Base-by-base conservation (phyloP, 1,140 invertebrate species). In the Aradophagus sp. region DNA sequence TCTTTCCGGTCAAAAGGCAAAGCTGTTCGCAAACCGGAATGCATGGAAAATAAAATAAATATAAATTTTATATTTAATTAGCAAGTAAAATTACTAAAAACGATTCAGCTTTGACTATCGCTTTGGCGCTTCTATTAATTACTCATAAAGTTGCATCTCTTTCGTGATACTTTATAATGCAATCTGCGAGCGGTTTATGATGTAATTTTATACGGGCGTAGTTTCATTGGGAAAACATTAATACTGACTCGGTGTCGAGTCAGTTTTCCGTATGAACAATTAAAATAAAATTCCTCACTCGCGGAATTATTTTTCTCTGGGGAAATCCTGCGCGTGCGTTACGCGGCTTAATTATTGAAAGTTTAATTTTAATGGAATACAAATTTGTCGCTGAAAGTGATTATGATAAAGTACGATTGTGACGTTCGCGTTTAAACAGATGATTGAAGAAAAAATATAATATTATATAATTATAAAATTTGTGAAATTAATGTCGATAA, bases 361-460 rank as follows among this genome's bases (percentile, higher is more conserved):
- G 15, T 55, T 44, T 48, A 65, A 55, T 55, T 65, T 55, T 55
- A 65, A 55, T 65, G 26, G 15, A 48, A 55, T 48, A 35, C 35
- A 53, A 11, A 53, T 63, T 45, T 41, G 27, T 38, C n/a, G 11
- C 16, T 16, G 16, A 42, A n/a, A n/a, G n/a, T n/a, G n/a, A n/a
- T n/a, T n/a, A n/a, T n/a, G n/a, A n/a, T n/a, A n/a, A n/a, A n/a
- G n/a, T n/a, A n/a, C n/a, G n/a, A n/a, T n/a, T n/a, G n/a, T n/a
- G n/a, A n/a, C n/a, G n/a, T n/a, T n/a, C n/a, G n/a, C n/a, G n/a
- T n/a, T n/a, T n/a, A n/a, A n/a, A n/a, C n/a, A n/a, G n/a, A n/a
- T n/a, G n/a, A n/a, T n/a, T n/a, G n/a, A n/a, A n/a, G n/a, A n/a
- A n/a, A n/a, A n/a, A n/a, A n/a, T n/a, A n/a, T n/a, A n/a, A n/a